Base-by-base conservation (phyloP, 2,113 vertebrate genomes). In the Taurulus bubalis region DNA sequence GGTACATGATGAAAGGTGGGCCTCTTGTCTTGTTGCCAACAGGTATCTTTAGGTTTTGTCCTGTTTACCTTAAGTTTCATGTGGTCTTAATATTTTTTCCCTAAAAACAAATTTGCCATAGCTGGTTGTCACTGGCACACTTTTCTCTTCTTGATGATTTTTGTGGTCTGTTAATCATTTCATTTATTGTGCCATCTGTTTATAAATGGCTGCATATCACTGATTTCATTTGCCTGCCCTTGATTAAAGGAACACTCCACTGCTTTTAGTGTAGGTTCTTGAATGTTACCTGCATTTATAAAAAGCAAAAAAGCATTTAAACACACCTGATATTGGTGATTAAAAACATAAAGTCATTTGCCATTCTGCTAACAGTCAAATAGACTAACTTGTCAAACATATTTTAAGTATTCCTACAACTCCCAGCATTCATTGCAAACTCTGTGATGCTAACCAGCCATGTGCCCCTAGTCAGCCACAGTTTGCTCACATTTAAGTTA, bases 101-200 rank as follows among this genome's bases (percentile, higher is more conserved):
- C 82, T 69, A 30, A 73, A 75, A 82, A 55, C 40, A 75, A 77
- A 77, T 53, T 85, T 82, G 87, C 87, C 88, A 87, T 85, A 88
- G 84, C 86, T 89, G 77, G 77, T 90, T 74, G 73, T 79, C 72
- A 83, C 90, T 91, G 80, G 86, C 84, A 90, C 73, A 78, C 90
- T 78, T 32, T 24, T 78, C 42, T 75, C 2, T 64, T 63, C 9
- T 79, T 53, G n/a, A 74, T 49, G 20, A n/a, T 79, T 78, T 77
- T 74, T 71, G 40, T 26, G 18, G 7, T 28, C 24, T 30, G 10
- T 53, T n/a, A 4, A 51, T 51, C 4, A 8, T 87, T 77, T 80
- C 6, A 65, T 80, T 77, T 77, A 66, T 14, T 59, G 82, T 90
- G 87, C 90, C 89, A 86, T 90, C 68, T 77, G 42, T 86, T 79